A percentile compares a stretch with the other conserved stretches of the same genome.
Conservation (phyloP, 1,140 invertebrate species). For the Drosophila sproati region DNA sequence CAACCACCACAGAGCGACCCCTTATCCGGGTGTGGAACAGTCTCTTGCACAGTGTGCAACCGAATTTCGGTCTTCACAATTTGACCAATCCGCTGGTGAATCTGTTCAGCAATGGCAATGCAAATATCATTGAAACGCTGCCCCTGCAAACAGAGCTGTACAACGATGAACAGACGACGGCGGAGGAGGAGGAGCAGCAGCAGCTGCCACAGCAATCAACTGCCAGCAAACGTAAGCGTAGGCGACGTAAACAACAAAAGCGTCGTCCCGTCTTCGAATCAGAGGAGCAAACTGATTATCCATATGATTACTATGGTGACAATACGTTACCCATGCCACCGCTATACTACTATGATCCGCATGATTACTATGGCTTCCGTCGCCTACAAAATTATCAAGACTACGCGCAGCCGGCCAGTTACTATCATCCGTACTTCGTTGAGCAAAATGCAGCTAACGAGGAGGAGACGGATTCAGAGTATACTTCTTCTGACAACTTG, state of each 20-base stretch:
- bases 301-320: slow-evolving; percentile 46
- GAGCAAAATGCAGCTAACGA: not conserved
- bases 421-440: slow-evolving; percentile 28
- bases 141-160: slow-evolving; percentile 45
- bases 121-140: slow-evolving; percentile 70
- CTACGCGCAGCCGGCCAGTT: slow-evolving; percentile 16
- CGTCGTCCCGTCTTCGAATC: slow-evolving; percentile 41
- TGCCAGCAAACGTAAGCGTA: slow-evolving; percentile 64
- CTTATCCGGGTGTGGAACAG: slow-evolving; percentile 73
- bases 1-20: slow-evolving; percentile 64
- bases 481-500: slow-evolving; percentile 1
- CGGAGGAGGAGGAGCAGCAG: slow-evolving; percentile 5
- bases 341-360: slow-evolving; percentile 62
- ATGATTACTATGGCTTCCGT: slow-evolving; percentile 63
- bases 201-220: slow-evolving; percentile 24
- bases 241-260: slow-evolving; percentile 61
- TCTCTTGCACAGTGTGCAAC: slow-evolving; percentile 71
- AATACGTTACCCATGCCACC: not conserved
- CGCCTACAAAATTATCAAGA: slow-evolving; percentile 50
- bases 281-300: slow-evolving; percentile 38
- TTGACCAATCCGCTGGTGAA: slow-evolving; percentile 74
- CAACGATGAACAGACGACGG: slow-evolving; percentile 12
- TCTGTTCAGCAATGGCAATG: slow-evolving; percentile 66
- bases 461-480: not conserved
- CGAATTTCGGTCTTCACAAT: slow-evolving; percentile 65